Conservation (phyloP, 1,140 invertebrate genomes). For the Hyles euphorbiae region DNA sequence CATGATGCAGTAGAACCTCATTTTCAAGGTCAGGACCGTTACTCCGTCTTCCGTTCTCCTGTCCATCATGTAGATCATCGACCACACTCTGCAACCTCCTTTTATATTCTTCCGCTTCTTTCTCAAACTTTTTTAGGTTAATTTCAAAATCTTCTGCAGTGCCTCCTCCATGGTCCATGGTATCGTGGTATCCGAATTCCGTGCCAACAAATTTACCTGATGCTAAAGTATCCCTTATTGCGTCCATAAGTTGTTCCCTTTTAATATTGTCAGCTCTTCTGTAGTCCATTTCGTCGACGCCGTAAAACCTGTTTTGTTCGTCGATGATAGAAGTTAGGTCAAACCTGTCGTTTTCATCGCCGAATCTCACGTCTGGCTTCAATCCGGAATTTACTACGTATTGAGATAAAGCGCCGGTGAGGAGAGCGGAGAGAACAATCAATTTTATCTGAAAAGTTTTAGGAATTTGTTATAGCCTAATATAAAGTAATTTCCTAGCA, state of each 20-base stretch:
- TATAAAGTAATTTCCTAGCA: too few relatives aligned
- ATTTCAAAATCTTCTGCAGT: conserved; percentile 15
- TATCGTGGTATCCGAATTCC: conserved; percentile 15
- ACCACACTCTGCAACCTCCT: neutral
- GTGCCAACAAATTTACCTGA: conserved; percentile 1
- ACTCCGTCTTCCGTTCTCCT: conserved; percentile 5
- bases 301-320: conserved; percentile 8
- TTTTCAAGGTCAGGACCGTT: neutral
- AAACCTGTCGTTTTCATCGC: conserved; percentile 21
- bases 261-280: neutral
- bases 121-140: conserved; percentile 12
- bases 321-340: conserved; percentile 18
- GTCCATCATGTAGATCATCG: conserved; percentile 1
- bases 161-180: conserved; percentile 9
- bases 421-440: neutral
- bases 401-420: conserved; percentile 10
- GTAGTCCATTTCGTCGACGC: neutral
- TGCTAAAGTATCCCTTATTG: neutral
- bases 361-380: conserved; percentile 25
- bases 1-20: conserved; percentile 19
- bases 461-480: too few relatives aligned
- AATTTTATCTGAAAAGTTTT: conserved; percentile 2
- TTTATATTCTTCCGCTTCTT: neutral
- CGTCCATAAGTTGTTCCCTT: conserved; percentile 1
- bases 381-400: conserved; percentile 1